Evolutionary conservation across 2,113 vertebrate genomes (phyloP), one percentile per base, ranked within the genome.

Genomic region (Ictalurus punctatus): DNA sequence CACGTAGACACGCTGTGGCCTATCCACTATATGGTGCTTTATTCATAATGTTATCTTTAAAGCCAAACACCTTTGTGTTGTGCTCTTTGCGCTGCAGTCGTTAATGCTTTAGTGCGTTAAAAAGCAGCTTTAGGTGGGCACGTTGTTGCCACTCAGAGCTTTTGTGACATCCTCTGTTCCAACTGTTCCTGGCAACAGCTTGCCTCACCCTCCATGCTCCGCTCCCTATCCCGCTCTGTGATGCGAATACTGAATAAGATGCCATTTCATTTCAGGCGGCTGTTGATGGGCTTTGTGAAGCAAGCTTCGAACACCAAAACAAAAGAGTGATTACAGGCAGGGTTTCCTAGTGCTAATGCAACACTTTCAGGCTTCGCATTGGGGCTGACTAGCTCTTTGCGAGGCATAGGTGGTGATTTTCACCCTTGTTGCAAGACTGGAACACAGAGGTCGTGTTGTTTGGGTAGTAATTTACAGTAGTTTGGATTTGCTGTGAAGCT

Each of bases 221-320:
- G 92, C 93, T 93, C 91, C 71, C 85, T 90, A 86, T 91, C 93
- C 93, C 92, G 63, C 92, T 94, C 94, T 96, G 95, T 96, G 96
- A 95, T 92, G 94, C 91, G 95, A 96, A 96, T 96, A 95, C 96
- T 94, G 95, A 96, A 94, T 94, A 95, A 95, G 95, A 95, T 94
- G 94, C 95, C 94, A 93, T 96, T 95, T 95, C 94, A 95, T 95
- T 95, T 96, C 93, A 95, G 93, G 93, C 94, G 95, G 94, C 93
- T 94, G 94, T 93, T 94, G 93, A 95, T 92, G 91, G 88, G 91
- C 95, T 95, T 95, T 96, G 95, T 94, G 91, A 94, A 89, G 76
- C 90, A 44, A 90, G 93, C 92, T 78, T 88, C 86, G 93, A 95
- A 90, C 87, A 89, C 78, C 79, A 67, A 91, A 91, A 93, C 92